Conservation (phyloP, 2,797 vertebrate genomes). For the Liasis olivaceus region DNA sequence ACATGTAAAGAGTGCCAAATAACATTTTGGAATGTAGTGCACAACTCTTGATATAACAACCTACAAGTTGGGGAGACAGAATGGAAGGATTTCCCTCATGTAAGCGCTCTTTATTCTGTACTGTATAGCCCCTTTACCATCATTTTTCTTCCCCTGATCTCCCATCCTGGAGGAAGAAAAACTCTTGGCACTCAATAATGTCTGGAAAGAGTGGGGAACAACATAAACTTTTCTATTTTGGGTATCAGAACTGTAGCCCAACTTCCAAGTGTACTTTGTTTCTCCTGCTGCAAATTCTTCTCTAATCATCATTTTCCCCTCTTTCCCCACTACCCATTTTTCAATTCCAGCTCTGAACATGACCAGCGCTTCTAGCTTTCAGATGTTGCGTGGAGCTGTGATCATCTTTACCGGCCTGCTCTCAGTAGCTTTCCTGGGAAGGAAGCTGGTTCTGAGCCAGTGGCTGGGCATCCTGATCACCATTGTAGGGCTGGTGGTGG, state of each 20-base stretch:
- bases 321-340: not conserved
- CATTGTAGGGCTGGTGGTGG: constrained; percentile 87
- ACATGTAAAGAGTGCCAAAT: not conserved
- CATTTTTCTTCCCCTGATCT: not conserved
- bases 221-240: not conserved
- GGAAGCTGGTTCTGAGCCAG: constrained; percentile 80
- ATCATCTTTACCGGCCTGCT: constrained; percentile 94
- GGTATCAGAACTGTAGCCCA: too few relatives aligned
- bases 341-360: constrained; percentile 85
- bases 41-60: not conserved
- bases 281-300: not conserved
- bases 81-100: not conserved
- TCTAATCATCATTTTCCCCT: too few relatives aligned
- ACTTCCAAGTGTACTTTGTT: not conserved
- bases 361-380: constrained; percentile 96
- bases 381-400: constrained; percentile 93
- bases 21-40: too few relatives aligned
- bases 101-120: not conserved
- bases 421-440: constrained; percentile 89
- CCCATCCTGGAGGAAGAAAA: too few relatives aligned
- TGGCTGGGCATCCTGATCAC: constrained; percentile 90
- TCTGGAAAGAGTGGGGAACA: not conserved
- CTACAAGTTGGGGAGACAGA: not conserved
- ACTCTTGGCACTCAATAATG: not conserved
- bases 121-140: too few relatives aligned